phyloP scores from a whole-genome alignment of 2,797 vertebrate species.

The Xerus rutilus region DNA sequence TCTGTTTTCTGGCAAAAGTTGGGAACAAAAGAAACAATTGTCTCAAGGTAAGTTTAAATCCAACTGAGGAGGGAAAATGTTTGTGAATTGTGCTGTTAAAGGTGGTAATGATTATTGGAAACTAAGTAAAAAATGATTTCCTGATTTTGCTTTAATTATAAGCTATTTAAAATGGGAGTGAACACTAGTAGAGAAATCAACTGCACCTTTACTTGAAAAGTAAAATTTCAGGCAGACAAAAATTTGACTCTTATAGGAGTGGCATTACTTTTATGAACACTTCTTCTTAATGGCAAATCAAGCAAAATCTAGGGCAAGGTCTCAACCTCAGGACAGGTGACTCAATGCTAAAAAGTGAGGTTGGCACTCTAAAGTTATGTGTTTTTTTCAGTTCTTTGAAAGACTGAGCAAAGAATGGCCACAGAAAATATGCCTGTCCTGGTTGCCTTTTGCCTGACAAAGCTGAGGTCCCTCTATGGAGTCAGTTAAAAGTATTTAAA shows the following conservation, averaged over 20 bases:
- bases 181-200: constrained; percentile 34
- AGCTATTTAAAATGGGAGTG: constrained; percentile 20
- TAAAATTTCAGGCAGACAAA: neutral
- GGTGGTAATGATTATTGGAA: neutral
- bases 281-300: neutral
- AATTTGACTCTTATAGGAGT: neutral
- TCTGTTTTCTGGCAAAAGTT: constrained; percentile 62
- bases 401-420: neutral
- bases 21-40: neutral
- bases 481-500: constrained; percentile 34
- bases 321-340: neutral
- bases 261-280: neutral
- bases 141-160: constrained; percentile 51
- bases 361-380: neutral
- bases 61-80: constrained; percentile 16
- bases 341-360: neutral
- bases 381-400: constrained; percentile 30
- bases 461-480: neutral
- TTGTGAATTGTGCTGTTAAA: neutral
- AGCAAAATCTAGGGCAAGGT: neutral
- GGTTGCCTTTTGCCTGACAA: constrained; percentile 27
- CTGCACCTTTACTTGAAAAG: constrained; percentile 10
- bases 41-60: constrained; percentile 39
- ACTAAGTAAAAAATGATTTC: constrained; percentile 5
- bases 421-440: neutral